Evolutionary conservation across 2,797 vertebrate species (phyloP), one percentile per base, ranked within the genome.

Genomic region (Vireo griseus): DNA sequence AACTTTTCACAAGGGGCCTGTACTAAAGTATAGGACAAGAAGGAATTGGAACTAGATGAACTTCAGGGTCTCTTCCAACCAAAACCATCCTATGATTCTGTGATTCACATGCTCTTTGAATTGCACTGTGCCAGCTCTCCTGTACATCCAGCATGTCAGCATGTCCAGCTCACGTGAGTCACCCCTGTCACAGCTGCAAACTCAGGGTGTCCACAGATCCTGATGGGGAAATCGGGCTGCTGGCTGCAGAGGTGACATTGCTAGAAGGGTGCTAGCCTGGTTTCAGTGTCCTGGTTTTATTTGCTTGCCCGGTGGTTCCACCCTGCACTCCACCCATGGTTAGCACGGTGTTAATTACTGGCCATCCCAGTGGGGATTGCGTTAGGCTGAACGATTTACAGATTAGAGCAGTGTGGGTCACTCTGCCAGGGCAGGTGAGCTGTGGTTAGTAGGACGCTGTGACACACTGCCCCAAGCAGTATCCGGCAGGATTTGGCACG

Each of bases 241-340:
- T 37, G 10, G 6, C 81, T 59, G 40, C n/a, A 45, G n/a, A 45
- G 63, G 37, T 87, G 84, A 37, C 57, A 44, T 71, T 89, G 81
- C 89, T 92, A 63, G 89, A 92, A 93, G 81, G 81, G 28, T 40
- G 11, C 39, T n/a, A 80, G 57, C 54, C 65, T 77, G 91, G 95
- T 95, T 96, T 95, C 95, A 94, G 93, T 94, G 94, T 85, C 94
- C 94, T 94, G 94, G 75, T 92, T 95, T 93, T 90, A 73, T 95
- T 93, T 71, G 45, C 45, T 50, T 0, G 0, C 66, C 57, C 9
- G 3, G n/a, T 17, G n/a, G 85, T 94, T 92, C 93, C 91, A 39
- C 87, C 95, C 87, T n/a, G 42, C 1, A 2, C 91, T 85, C 73
- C 94, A 77, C 95, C 92, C 78, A 18, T 10, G 78, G 81, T 73